These are phyloP conservation scores for Macroramphosus scolopax DNA, from an alignment of 2,797 vertebrate species.

Conservation along the genomic window DNA sequence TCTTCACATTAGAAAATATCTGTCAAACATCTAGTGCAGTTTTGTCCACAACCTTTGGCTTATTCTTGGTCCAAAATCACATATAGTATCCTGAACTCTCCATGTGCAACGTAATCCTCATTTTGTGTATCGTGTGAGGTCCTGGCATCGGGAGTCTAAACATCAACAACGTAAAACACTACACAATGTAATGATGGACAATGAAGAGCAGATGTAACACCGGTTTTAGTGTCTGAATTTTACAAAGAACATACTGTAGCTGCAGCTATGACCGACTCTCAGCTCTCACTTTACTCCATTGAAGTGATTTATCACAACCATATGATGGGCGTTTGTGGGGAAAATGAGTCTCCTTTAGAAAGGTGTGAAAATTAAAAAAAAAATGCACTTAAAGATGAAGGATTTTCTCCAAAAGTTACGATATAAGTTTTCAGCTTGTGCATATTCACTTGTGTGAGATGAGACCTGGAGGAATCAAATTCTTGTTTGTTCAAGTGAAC, in stretches of 20 bases:
- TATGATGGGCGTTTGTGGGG: no score
- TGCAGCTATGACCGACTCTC: no score
- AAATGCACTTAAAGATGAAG: conserved; percentile 67
- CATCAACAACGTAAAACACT: conserved; percentile 13
- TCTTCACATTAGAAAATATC: conserved; percentile 51
- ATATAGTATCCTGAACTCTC: conserved; percentile 34
- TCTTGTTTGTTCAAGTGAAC: no score
- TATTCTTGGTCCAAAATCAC: conserved; percentile 63
- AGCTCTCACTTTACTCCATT: conserved; percentile 7
- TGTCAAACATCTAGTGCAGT: conserved; percentile 63
- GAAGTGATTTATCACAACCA: conserved; percentile 29
- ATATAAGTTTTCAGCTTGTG: background rate
- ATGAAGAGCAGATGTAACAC: conserved; percentile 13
- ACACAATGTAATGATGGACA: conserved; percentile 10
- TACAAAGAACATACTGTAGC: conserved; percentile 13
- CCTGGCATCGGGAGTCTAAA: conserved; percentile 35
- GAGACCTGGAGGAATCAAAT: conserved; percentile 6
- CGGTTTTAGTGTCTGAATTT: conserved; percentile 3
- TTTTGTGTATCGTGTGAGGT: conserved; percentile 20
- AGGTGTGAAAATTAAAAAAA: conserved; percentile 16
- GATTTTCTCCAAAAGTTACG: conserved; percentile 20
- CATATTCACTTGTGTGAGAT: conserved; percentile 16
- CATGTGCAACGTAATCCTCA: conserved; percentile 40
- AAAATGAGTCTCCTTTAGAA: conserved; percentile 29
- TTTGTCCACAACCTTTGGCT: conserved; percentile 76